These are phyloP conservation scores for Drosophila demipolita DNA, from an alignment of 2,888 invertebrate species.

Conservation along the genomic window DNA sequence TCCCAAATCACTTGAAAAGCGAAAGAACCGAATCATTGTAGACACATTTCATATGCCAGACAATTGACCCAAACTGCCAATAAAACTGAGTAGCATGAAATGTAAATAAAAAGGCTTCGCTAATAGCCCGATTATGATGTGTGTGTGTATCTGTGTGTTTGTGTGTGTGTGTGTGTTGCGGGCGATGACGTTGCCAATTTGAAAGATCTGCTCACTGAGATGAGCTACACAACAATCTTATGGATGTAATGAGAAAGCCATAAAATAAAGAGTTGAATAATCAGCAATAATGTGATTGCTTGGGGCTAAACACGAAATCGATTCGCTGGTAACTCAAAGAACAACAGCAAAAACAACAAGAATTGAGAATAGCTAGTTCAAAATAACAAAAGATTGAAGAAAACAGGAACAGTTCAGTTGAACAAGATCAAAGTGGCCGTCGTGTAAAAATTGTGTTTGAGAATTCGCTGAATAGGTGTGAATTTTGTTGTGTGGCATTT, in stretches of 20 bases:
- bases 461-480: constrained; percentile 49
- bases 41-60: constrained; percentile 62
- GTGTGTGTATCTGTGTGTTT: constrained; percentile 6
- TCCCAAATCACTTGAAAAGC: constrained; percentile 10
- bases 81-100: constrained; percentile 74
- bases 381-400: constrained; percentile 3
- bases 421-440: constrained; percentile 64
- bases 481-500: constrained; percentile 68
- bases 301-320: constrained; percentile 63
- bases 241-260: constrained; percentile 76
- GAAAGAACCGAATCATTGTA: constrained; percentile 37
- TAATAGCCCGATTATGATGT: constrained; percentile 76
- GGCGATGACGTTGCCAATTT: constrained; percentile 74
- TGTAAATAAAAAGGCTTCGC: constrained; percentile 73
- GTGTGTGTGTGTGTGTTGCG: constrained; percentile 11
- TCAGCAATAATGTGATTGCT: constrained; percentile 69
- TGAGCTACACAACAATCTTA: constrained; percentile 31
- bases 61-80: constrained; percentile 80
- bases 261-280: constrained; percentile 80
- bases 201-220: constrained; percentile 24
- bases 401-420: constrained; percentile 35
- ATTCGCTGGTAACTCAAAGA: constrained; percentile 43
- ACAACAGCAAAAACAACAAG: constrained; percentile 21
- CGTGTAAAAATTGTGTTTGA: constrained; percentile 15
- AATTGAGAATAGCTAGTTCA: constrained; percentile 19